These are phyloP conservation scores for Cyclophora punctaria DNA, from an alignment of 2,888 invertebrate species.

Conservation along the genomic window DNA sequence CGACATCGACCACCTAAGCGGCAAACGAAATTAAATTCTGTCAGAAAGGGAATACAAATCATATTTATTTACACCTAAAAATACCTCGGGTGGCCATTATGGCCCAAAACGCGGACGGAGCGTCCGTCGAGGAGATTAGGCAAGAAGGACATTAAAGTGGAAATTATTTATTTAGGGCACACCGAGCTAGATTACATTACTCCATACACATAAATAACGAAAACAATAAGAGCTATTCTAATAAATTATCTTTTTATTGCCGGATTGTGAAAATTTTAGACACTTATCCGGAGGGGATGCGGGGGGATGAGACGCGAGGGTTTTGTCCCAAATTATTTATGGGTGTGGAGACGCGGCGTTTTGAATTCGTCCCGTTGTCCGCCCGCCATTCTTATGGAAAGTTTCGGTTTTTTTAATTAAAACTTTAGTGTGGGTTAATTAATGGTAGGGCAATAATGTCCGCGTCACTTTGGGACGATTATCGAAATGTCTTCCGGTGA, in stretches of 20 bases:
- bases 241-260: conserved; percentile 77
- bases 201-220: conserved; percentile 75
- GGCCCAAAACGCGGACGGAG: conserved; percentile 57
- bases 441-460: conserved; percentile 50
- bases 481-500: conserved; percentile 27
- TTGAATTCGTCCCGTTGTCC: conserved; percentile 64
- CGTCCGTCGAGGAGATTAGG: conserved; percentile 69
- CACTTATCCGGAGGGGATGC: conserved; percentile 65
- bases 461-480: conserved; percentile 27
- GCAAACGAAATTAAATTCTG: conserved; percentile 68
- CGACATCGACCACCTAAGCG: conserved; percentile 46
- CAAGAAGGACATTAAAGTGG: conserved; percentile 74
- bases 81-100: conserved; percentile 73
- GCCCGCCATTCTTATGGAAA: conserved; percentile 62
- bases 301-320: conserved; percentile 40
- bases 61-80: conserved; percentile 75
- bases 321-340: conserved; percentile 74
- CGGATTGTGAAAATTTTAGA: conserved; percentile 76
- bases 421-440: conserved; percentile 69
- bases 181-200: conserved; percentile 73
- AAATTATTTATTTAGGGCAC: conserved; percentile 74
- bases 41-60: conserved; percentile 71
- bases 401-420: conserved; percentile 67
- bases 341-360: conserved; percentile 68
- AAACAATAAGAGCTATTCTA: conserved; percentile 76